phyloP scores from a whole-genome alignment of 1,140 invertebrate genomes.

The Antheraea pernyi region DNA sequence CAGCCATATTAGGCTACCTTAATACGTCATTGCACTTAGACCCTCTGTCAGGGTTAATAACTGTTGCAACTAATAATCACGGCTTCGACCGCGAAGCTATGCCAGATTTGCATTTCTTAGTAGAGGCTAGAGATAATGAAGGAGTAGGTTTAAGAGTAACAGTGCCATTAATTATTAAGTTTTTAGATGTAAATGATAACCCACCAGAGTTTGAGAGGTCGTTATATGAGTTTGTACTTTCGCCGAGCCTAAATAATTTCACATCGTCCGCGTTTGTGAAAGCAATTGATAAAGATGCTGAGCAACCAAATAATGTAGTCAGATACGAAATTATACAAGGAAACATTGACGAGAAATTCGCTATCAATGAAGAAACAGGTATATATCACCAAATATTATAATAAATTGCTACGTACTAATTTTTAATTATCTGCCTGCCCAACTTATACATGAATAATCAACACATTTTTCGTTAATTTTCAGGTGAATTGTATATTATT shows the following conservation, averaged over 20 bases:
- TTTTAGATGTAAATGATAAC: constrained; percentile 94
- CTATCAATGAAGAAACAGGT: constrained; percentile 88
- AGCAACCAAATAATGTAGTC: constrained; percentile 91
- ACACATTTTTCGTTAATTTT: constrained; percentile 32
- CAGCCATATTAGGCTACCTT: constrained; percentile 86
- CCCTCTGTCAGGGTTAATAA: constrained; percentile 88
- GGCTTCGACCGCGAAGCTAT: constrained; percentile 91
- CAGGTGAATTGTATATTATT: constrained; percentile 76
- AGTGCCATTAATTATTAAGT: constrained; percentile 86
- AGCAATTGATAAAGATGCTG: constrained; percentile 90
- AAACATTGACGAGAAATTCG: constrained; percentile 89
- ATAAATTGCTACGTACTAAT: neutral
- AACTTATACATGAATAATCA: neutral
- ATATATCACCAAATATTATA: constrained; percentile 27
- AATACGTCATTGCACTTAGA: constrained; percentile 89
- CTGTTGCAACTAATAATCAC: constrained; percentile 85
- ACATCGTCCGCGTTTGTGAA: constrained; percentile 86
- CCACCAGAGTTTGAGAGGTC: constrained; percentile 89
- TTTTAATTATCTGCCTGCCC: too few relatives aligned
- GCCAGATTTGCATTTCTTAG: constrained; percentile 86
- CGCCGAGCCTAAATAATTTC: constrained; percentile 86
- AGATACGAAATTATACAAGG: constrained; percentile 91
- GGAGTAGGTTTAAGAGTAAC: constrained; percentile 87
- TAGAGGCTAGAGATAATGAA: constrained; percentile 92
- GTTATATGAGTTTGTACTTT: constrained; percentile 90